A percentile compares a stretch with the other conserved stretches of the same genome.
phyloP scores from a whole-genome alignment of 92 coral and sea anemone genomes.

The Virgularia gustaviana region DNA sequence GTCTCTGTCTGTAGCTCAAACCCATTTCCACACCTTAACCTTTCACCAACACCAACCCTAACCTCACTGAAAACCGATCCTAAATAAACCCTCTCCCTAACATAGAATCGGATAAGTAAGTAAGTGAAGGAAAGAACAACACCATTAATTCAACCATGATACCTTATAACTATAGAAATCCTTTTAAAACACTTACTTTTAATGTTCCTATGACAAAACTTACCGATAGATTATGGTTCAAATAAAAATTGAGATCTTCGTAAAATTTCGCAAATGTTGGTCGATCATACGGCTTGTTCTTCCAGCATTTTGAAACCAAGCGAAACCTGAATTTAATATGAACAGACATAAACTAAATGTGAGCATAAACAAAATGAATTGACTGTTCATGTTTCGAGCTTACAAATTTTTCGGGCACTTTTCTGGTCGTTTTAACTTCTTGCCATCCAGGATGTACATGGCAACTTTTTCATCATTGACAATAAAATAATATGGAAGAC shows the following conservation, averaged over 20 bases:
- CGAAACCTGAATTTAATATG: not conserved
- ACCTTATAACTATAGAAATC: too few relatives aligned
- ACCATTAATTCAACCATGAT: too few relatives aligned
- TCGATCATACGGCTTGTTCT: constrained; percentile 3
- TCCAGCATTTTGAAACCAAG: constrained; percentile 25
- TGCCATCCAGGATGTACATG: not conserved
- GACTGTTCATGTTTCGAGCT: not conserved
- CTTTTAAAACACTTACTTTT: constrained; percentile 1
- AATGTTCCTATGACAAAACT: too few relatives aligned
- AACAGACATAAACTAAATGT: not conserved
- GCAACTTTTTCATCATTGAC: constrained; percentile 34
- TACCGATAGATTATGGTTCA: too few relatives aligned
- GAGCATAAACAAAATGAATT: not conserved
- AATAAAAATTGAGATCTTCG: not conserved
- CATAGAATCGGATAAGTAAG: too few relatives aligned
- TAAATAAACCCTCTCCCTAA: too few relatives aligned
- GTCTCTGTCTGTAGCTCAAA: too few relatives aligned
- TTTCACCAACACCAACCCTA: too few relatives aligned
- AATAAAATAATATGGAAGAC: constrained; percentile 11
- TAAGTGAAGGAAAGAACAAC: not conserved
- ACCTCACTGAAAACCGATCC: too few relatives aligned
- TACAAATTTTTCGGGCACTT: constrained; percentile 23
- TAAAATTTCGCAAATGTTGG: constrained; percentile 11
- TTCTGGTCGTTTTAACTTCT: constrained; percentile 24
- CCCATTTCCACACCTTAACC: too few relatives aligned